Base-by-base conservation (phyloP, 1,140 invertebrate genomes). In the Maconellicoccus hirsutus region DNA sequence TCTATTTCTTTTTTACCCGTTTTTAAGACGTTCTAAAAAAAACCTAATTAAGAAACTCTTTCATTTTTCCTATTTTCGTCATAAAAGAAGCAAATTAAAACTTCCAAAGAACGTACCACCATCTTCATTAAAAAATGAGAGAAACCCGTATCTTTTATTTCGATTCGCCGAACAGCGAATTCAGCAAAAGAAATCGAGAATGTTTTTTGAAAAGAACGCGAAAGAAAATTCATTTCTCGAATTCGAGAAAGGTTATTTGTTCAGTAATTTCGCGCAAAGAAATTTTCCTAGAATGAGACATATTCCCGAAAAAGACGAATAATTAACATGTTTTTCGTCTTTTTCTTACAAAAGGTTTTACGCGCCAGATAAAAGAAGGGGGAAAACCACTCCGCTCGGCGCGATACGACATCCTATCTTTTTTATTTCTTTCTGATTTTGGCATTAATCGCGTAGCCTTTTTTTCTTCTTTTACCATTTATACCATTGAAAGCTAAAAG, bases 21-120 rank as follows among this genome's bases (percentile, higher is more conserved):
- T 66, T 66, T 23, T 23, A 66, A 66, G 61, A 66, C 61, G 16
- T 66, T 59, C 4, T 59, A 59, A 66, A 66, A 66, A 66, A 66
- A 66, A 66, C 61, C 61, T 66, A 66, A 66, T 66, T 66, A 66
- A 66, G 61, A 66, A 66, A 66, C 61, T 66, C 61, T 66, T 66
- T 66, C 61, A 66, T 66, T 66, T 66, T 66, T 66, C 61, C 10
- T 66, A 25, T 66, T 66, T 66, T 66, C 61, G 61, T 66, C 61
- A 66, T 66, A 66, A 66, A 66, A 66, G 61, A 66, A 66, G 61
- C 61, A 66, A 66, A 66, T 66, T 66, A 66, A 66, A 66, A 66
- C 61, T 66, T 66, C 61, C 22, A 66, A 66, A 25, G 61, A 66
- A 66, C 61, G 61, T 66, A 66, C 61, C 61, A 66, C 61, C 61